These are phyloP conservation scores for Cylindroiulus punctatus DNA, from an alignment of 2,888 invertebrate species.

Conservation along the genomic window DNA sequence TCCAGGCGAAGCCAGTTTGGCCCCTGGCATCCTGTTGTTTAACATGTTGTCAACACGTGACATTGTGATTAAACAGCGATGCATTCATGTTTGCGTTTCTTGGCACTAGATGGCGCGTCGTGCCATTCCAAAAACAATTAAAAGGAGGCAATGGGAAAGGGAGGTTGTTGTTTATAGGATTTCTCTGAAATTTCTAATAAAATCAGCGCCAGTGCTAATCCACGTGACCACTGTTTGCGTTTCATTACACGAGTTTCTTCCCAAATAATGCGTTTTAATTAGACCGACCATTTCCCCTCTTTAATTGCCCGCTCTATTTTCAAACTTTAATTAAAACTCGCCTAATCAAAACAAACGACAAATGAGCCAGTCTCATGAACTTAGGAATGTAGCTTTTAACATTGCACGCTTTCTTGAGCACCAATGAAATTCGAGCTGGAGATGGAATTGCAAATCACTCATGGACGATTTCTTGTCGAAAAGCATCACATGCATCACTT, in stretches of 20 bases:
- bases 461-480: not conserved
- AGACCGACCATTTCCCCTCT: not conserved
- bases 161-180: no score
- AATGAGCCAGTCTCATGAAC: not conserved
- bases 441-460: not conserved
- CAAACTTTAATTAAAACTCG: not conserved
- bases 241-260: not conserved
- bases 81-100: no score
- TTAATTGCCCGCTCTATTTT: not conserved
- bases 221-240: not conserved
- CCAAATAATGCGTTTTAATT: not conserved
- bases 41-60: no score
- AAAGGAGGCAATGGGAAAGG: no score
- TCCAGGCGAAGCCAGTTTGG: no score
- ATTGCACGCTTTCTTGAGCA: not conserved
- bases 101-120: no score
- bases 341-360: not conserved
- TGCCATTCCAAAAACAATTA: no score
- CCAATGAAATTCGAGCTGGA: not conserved
- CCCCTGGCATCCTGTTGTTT: no score
- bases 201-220: not conserved
- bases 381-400: no score
- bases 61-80: no score
- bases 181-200: no score
- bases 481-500: not conserved